Evolutionary conservation across 2,113 vertebrate species (phyloP), one percentile per base, ranked within the genome.

Genomic region (Stictonetta naevosa): DNA sequence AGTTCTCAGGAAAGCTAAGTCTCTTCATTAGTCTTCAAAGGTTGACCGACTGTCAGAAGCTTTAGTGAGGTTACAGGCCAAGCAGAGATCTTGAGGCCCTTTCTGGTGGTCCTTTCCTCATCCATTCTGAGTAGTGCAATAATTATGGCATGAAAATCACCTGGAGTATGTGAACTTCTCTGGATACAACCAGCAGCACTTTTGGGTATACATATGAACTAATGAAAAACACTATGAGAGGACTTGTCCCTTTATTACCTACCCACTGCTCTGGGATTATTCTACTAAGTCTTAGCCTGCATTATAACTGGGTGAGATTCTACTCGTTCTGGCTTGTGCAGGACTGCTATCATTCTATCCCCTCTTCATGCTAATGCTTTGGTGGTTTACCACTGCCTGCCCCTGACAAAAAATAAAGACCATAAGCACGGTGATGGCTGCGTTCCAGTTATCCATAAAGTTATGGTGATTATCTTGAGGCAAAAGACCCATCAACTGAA

Each of bases 1-100:
- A 79, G 66, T 89, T 87, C 58, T 92, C 74, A 66, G 91, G 66
- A 76, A 95, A 76, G 74, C 26, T 91, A 75, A 95, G 62, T 11
- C 14, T 62, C 38, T 83, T 90, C 90, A 53, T 78, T 79, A 84
- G 66, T 68, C 77, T 92, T 95, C 83, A 86, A 91, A 96, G 73
- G 56, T 3, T 93, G 83, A 97, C 72, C 83, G 68, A 80, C 64
- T 93, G 90, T 84, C 77, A 79, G 78, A 95, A 73, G 53, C 38
- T 84, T 80, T 56, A 78, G 28, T 13, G 13, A 62, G 12, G 28
- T 71, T 84, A 68, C 42, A 79, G 42, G 33, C 42, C 64, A 90
- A 91, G 60, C 31, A 86, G 76, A 76, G 52, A 63, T 91, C 60
- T 60, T 72, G 44, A 87, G 74, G 62, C 86, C 48, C 64, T 34